phyloP scores from a whole-genome alignment of 2,113 vertebrate genomes.

The Vidua chalybeata region DNA sequence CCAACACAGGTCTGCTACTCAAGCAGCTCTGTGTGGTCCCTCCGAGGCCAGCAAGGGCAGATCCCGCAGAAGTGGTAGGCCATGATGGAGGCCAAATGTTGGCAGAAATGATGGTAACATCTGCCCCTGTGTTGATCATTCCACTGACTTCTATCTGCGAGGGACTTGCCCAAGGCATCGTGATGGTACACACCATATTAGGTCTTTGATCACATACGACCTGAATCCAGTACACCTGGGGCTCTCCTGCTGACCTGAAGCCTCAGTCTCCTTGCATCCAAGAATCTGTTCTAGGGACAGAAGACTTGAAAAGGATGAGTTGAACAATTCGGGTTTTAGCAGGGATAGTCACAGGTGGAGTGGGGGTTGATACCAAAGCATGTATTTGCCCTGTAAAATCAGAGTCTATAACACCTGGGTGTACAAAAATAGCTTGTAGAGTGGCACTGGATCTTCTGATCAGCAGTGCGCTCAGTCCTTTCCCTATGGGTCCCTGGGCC shows the following conservation, averaged over 20 bases:
- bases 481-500: neutral
- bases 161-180: too few relatives aligned
- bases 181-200: too few relatives aligned
- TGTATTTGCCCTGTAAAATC: neutral
- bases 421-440: neutral
- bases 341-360: neutral
- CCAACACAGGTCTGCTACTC: too few relatives aligned
- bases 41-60: too few relatives aligned
- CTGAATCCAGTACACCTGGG: neutral
- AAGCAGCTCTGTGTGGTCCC: too few relatives aligned
- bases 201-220: neutral
- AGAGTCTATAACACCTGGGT: neutral
- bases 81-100: too few relatives aligned
- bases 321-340: neutral
- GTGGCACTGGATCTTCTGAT: neutral
- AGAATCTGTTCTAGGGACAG: neutral
- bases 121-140: too few relatives aligned
- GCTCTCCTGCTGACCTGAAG: neutral
- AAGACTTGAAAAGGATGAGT: neutral
- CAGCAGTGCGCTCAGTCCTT: neutral
- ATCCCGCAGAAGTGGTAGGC: too few relatives aligned
- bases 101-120: too few relatives aligned
- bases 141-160: too few relatives aligned
- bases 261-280: neutral
- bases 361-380: neutral